A percentile compares a stretch with the other conserved stretches of the same genome.
Conservation (phyloP, 2,113 vertebrate genomes). For the Archocentrus centrarchus region DNA sequence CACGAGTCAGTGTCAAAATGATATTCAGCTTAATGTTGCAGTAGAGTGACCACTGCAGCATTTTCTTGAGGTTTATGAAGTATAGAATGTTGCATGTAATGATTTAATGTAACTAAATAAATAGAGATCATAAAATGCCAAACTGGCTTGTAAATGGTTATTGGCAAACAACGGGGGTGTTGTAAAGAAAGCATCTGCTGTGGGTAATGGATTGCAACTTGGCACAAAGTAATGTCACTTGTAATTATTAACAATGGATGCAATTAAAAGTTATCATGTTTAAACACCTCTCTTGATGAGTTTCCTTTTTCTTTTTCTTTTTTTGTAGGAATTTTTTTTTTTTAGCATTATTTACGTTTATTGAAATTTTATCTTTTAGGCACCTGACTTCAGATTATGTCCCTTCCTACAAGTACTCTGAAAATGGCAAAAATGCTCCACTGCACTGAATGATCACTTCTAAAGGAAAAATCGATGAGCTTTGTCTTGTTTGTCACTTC, state of each 20-base stretch:
- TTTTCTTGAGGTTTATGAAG: slow-evolving; percentile 54
- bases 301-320: background rate
- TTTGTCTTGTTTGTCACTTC: slow-evolving; percentile 63
- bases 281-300: slow-evolving; percentile 18
- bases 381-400: slow-evolving; percentile 22
- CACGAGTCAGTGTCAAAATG: background rate
- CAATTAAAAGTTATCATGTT: background rate
- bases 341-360: slow-evolving; percentile 17
- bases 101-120: slow-evolving; percentile 58
- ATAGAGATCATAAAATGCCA: slow-evolving; percentile 48
- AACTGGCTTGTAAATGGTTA: slow-evolving; percentile 61
- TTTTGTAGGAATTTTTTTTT: background rate
- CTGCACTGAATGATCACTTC: slow-evolving; percentile 61
- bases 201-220: slow-evolving; percentile 25
- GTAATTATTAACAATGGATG: slow-evolving; percentile 19
- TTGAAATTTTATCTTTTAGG: slow-evolving; percentile 22
- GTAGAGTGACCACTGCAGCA: slow-evolving; percentile 11
- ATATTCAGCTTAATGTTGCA: slow-evolving; percentile 23
- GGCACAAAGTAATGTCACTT: slow-evolving; percentile 15
- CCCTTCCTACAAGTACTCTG: slow-evolving; percentile 35
- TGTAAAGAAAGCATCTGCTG: slow-evolving; percentile 58
- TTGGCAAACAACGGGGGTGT: slow-evolving; percentile 4
- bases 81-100: slow-evolving; percentile 39
- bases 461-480: slow-evolving; percentile 69
- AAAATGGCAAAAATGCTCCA: slow-evolving; percentile 50